Conservation (phyloP, 2,797 vertebrate genomes). For the Thalassophryne amazonica region DNA sequence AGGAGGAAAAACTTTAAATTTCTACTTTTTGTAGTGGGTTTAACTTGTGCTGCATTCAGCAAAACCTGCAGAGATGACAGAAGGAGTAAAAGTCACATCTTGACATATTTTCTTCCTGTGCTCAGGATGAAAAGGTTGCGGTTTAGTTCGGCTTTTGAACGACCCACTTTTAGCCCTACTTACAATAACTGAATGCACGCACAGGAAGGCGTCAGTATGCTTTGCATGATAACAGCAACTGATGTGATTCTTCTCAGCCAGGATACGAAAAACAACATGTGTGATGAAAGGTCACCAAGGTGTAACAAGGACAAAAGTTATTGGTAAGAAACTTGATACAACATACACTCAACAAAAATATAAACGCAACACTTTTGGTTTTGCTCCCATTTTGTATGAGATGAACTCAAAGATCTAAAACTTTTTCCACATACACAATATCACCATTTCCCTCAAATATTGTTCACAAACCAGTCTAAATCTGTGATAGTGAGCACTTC, state of each 20-base stretch:
- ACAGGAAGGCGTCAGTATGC: neutral
- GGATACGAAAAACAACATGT: neutral
- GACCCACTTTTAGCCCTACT: slow-evolving; percentile 38
- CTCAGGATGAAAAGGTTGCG: neutral
- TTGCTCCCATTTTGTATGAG: no score
- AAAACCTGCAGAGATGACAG: neutral
- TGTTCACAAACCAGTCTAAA: no score
- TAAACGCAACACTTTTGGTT: no score
- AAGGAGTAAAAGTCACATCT: neutral
- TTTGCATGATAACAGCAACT: neutral
- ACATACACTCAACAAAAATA: no score
- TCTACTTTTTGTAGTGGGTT: no score
- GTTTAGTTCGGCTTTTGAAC: slow-evolving; percentile 25
- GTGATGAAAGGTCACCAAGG: neutral
- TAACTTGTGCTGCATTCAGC: neutral
- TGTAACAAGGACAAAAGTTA: neutral
- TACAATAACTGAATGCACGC: neutral
- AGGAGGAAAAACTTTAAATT: neutral
- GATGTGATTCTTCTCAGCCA: slow-evolving; percentile 18
- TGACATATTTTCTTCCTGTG: neutral
- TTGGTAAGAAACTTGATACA: no score
- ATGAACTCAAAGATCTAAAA: no score
- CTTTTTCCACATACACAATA: no score
- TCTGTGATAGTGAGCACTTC: no score
- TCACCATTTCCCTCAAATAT: no score